phyloP scores from a whole-genome alignment of 2,888 invertebrate species.

The Cosmia pyralina region DNA sequence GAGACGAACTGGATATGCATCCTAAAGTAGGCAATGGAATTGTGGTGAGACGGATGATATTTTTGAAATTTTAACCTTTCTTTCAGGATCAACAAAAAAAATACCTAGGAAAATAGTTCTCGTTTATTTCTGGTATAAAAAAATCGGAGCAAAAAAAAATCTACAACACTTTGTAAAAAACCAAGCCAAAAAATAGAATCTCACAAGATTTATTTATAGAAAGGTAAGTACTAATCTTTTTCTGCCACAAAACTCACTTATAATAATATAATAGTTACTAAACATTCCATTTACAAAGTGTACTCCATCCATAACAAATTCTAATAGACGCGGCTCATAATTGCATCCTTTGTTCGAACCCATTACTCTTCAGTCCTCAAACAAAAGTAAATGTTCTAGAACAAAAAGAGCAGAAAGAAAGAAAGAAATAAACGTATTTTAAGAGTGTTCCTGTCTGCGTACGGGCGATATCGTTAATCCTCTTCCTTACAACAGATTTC shows the following conservation, averaged over 20 bases:
- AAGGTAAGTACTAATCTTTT: too few species aligned
- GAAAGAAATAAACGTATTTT: slow-evolving; percentile 72
- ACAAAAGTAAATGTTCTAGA: slow-evolving; percentile 73
- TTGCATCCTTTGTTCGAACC: slow-evolving; percentile 61
- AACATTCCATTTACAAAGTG: slow-evolving; percentile 23
- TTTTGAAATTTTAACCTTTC: too few species aligned
- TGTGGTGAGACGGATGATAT: too few species aligned
- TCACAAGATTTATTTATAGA: too few species aligned
- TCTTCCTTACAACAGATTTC: slow-evolving; percentile 71
- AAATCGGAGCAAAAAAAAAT: too few species aligned
- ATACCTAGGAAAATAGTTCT: too few species aligned
- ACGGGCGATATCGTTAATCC: slow-evolving; percentile 79
- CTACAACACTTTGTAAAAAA: too few species aligned
- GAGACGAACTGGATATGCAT: too few species aligned
- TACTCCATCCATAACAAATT: slow-evolving; percentile 37
- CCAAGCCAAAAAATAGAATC: too few species aligned
- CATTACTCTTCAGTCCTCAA: slow-evolving; percentile 64
- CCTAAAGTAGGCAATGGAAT: too few species aligned
- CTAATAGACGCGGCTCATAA: slow-evolving; percentile 56
- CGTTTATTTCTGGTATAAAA: too few species aligned
- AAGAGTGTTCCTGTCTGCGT: slow-evolving; percentile 76
- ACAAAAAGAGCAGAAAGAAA: slow-evolving; percentile 69
- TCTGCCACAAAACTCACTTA: neutral
- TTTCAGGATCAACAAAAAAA: too few species aligned
- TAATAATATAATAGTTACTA: neutral